These are phyloP conservation scores for Megaptera novaeangliae DNA, from an alignment of 2,113 vertebrate species.

Conservation along the genomic window DNA sequence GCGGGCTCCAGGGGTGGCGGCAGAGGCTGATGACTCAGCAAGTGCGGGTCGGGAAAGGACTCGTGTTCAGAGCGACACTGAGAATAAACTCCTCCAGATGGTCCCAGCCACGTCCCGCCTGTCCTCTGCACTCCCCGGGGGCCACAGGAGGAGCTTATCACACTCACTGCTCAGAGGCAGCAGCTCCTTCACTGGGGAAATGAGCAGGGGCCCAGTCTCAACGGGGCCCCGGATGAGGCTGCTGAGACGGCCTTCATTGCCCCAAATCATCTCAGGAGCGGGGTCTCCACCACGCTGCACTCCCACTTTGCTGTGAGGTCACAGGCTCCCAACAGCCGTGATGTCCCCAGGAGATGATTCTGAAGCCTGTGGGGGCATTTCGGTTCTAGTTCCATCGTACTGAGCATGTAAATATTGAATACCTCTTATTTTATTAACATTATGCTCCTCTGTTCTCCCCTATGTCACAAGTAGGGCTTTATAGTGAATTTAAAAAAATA, in stretches of 20 bases:
- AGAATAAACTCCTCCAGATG: not conserved
- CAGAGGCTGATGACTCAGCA: not conserved
- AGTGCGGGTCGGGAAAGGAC: not conserved
- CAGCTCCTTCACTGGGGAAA: accelerated
- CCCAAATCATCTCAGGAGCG: accelerated
- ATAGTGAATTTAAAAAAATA: accelerated
- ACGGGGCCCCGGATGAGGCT: accelerated
- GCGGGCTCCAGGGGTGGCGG: accelerated
- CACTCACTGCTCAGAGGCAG: accelerated
- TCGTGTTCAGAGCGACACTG: accelerated
- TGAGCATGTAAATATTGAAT: not conserved
- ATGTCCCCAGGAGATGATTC: accelerated
- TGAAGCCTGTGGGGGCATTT: not conserved
- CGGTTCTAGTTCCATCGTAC: too few relatives aligned
- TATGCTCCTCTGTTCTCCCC: too few relatives aligned
- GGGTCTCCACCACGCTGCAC: accelerated
- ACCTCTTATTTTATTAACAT: not conserved
- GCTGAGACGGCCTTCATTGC: accelerated
- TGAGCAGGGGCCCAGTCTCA: not conserved
- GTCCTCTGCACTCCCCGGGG: accelerated
- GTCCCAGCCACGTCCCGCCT: not conserved
- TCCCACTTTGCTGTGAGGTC: too few relatives aligned
- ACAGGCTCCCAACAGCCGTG: accelerated
- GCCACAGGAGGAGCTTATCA: accelerated
- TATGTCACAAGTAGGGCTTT: not conserved